phyloP scores from a whole-genome alignment of 2,113 vertebrate species.

The Clarias macrocephalus region DNA sequence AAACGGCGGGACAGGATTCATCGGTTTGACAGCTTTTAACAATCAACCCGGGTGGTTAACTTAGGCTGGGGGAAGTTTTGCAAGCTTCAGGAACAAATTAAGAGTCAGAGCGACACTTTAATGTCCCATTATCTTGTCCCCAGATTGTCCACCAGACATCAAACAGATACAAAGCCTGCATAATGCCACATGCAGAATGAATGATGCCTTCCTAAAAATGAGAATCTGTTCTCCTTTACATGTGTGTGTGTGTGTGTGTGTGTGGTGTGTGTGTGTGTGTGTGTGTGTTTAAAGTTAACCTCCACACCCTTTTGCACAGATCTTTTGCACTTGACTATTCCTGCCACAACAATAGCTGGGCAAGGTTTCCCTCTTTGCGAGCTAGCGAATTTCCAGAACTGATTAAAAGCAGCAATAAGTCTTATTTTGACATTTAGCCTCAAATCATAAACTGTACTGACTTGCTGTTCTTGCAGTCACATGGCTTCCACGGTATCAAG shows the following conservation, averaged over 20 bases:
- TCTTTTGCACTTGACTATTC: slow-evolving; percentile 49
- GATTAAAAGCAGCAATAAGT: slow-evolving; percentile 18
- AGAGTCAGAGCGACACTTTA: neutral
- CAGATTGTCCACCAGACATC: slow-evolving; percentile 5
- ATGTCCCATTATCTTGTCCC: neutral
- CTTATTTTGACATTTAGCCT: slow-evolving; percentile 10
- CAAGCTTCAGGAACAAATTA: slow-evolving; percentile 1
- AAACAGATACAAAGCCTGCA: slow-evolving; percentile 9
- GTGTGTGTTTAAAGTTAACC: slow-evolving; percentile 5
- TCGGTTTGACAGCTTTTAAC: neutral
- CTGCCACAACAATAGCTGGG: slow-evolving; percentile 52
- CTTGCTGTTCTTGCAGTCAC: neutral
- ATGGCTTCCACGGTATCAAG: neutral
- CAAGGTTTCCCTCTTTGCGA: slow-evolving; percentile 50
- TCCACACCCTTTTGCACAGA: slow-evolving; percentile 26
- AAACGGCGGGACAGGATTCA: neutral
- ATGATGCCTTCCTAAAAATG: neutral
- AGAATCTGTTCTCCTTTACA: neutral
- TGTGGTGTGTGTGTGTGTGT: slow-evolving; percentile 7
- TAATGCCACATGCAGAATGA: neutral
- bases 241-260: slow-evolving; percentile 11
- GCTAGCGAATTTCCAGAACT: slow-evolving; percentile 31
- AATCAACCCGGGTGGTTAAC: neutral
- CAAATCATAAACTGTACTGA: slow-evolving; percentile 20
- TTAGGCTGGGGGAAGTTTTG: neutral